A percentile compares a stretch with the other conserved stretches of the same genome.
Conservation (phyloP, 2,888 invertebrate genomes). For the Leptinotarsa juncta region DNA sequence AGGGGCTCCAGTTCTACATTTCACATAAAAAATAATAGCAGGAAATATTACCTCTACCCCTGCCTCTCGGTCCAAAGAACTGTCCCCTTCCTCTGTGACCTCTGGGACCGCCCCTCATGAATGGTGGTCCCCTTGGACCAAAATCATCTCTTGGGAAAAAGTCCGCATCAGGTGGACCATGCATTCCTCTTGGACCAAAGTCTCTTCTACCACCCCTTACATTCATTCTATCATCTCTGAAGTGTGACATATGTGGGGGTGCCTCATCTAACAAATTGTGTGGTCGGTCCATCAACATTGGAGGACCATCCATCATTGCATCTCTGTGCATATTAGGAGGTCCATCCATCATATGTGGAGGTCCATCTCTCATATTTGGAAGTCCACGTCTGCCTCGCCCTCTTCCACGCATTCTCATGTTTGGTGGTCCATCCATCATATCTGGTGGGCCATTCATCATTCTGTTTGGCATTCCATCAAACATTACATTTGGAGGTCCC, state of each 20-base stretch:
- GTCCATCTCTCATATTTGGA: constrained; percentile 34
- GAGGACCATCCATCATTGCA: constrained; percentile 39
- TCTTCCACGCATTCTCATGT: constrained; percentile 37
- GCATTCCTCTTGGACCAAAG: constrained; percentile 48
- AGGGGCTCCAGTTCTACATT: too few relatives aligned
- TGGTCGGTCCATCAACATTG: constrained; percentile 35
- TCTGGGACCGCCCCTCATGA: constrained; percentile 52
- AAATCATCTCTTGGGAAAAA: constrained; percentile 54
- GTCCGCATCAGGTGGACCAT: constrained; percentile 48
- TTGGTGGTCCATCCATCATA: constrained; percentile 30
- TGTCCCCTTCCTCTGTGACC: constrained; percentile 32
- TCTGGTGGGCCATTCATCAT: constrained; percentile 34
- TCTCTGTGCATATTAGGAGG: constrained; percentile 36
- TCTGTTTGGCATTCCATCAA: constrained; percentile 30
- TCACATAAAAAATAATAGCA: too few relatives aligned
- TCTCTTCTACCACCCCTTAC: constrained; percentile 55
- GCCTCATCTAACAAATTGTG: constrained; percentile 36
- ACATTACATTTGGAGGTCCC: constrained; percentile 38
- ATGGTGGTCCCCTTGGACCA: constrained; percentile 48
- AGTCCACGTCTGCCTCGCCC: constrained; percentile 30
- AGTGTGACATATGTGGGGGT: constrained; percentile 33
- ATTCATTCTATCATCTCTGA: constrained; percentile 45
- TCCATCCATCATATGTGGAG: constrained; percentile 36
- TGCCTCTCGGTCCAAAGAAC: constrained; percentile 33
- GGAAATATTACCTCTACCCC: constrained; percentile 30